phyloP scores from a whole-genome alignment of 2,888 invertebrate species.

The Troides helena region DNA sequence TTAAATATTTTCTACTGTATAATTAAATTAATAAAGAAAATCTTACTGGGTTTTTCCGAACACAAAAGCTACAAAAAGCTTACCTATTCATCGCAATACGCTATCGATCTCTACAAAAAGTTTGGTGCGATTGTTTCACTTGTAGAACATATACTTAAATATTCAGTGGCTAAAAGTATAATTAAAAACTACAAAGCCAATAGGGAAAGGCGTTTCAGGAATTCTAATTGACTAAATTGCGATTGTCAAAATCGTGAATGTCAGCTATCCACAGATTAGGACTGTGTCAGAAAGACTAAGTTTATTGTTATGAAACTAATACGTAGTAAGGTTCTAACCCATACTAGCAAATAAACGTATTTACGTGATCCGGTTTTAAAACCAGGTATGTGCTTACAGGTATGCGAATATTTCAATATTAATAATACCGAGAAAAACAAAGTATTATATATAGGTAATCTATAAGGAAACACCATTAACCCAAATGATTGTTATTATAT shows the following conservation, averaged over 20 bases:
- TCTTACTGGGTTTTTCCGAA: conserved; percentile 13
- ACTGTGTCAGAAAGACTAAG: neutral
- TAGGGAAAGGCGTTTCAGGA: conserved; percentile 21
- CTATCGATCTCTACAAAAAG: conserved; percentile 9
- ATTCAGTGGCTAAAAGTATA: conserved; percentile 14
- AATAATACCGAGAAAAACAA: too few relatives aligned
- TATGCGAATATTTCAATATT: too few relatives aligned
- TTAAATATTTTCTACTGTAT: neutral
- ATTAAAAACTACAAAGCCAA: conserved; percentile 21
- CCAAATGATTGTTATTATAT: too few relatives aligned
- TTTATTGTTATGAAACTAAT: neutral
- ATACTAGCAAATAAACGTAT: too few relatives aligned
- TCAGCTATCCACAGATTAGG: conserved; percentile 12
- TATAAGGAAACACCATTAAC: too few relatives aligned
- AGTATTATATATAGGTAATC: too few relatives aligned
- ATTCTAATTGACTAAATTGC: conserved; percentile 24
- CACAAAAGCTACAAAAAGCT: conserved; percentile 19
- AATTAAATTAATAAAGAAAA: conserved; percentile 8
- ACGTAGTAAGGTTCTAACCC: neutral
- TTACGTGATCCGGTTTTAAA: too few relatives aligned
- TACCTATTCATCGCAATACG: conserved; percentile 24
- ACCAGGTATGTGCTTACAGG: too few relatives aligned
- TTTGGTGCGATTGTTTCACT: conserved; percentile 4
- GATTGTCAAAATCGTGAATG: conserved; percentile 15
- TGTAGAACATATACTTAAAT: conserved; percentile 10